phyloP scores from a whole-genome alignment of 2,113 vertebrate species.

The Porphyrio hochstetteri region DNA sequence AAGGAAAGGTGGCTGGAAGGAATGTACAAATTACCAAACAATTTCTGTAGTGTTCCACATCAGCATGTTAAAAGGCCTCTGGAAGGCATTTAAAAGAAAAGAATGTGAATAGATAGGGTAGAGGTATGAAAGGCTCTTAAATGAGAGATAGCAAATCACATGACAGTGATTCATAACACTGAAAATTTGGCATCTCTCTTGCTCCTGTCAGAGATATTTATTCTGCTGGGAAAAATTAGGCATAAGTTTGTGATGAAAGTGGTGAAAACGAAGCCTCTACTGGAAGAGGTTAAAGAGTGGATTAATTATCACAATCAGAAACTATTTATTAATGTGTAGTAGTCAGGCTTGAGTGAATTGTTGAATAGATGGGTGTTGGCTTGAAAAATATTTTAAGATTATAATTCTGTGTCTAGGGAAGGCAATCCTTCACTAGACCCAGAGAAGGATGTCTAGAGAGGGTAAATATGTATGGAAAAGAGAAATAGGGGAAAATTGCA shows the following conservation, averaged over 20 bases:
- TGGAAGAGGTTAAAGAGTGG: neutral
- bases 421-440: neutral
- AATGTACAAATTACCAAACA: neutral
- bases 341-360: neutral
- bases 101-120: neutral
- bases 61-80: neutral
- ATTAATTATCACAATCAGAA: neutral
- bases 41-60: neutral
- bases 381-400: neutral
- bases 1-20: neutral
- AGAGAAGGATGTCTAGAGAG: neutral
- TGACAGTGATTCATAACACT: neutral
- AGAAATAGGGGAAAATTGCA: neutral
- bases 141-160: neutral
- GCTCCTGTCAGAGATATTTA: neutral
- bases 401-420: neutral
- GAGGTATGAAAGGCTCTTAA: neutral
- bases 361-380: neutral
- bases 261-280: neutral
- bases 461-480: neutral
- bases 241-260: neutral
- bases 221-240: neutral
- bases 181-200: neutral
- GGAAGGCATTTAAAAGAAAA: neutral
- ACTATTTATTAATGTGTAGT: neutral